Evolutionary conservation across 2,888 invertebrate genomes (phyloP), one percentile per base, ranked within the genome.

Genomic region (Ophion obscuratus): DNA sequence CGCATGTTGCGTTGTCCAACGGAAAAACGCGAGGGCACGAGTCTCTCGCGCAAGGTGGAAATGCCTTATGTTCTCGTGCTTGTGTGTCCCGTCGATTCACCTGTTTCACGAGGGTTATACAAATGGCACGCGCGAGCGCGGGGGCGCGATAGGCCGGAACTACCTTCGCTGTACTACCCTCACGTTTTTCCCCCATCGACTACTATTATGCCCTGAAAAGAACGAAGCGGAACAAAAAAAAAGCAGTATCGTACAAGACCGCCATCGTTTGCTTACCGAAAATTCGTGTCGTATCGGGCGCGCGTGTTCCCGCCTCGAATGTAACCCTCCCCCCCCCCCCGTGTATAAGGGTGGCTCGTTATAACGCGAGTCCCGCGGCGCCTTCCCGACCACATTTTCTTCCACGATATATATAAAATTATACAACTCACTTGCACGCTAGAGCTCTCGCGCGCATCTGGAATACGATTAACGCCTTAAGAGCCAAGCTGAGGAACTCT

Each of bases 31-130:
- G 64, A 59, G 80, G 67, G 86, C 85, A 78, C 84, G 86, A 88
- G 87, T 66, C 86, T 59, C 74, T 57, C 31, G 74, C 82, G 88
- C 88, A 89, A 90, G 89, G 89, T 90, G 90, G 89, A 90, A 90
- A 90, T 89, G 87, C 88, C 87, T 87, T 88, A 88, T 88, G 89
- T 87, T 84, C 53, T 57, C 76, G 81, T 61, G 9, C 14, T 24
- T 47, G 36, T 44, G 64, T 76, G 64, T 44, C 61, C 76, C 67
- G 24, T 86, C 81, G 87, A 84, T 89, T 89, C 89, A 89, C 89
- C 89, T 89, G 89, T 89, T 88, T 75, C 44, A 73, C 86, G 73
- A 74, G 71, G 75, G 57, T 64, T 40, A 75, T 64, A 61, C 36
- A 40, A 67, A 75, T 66, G 86, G 86, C 86, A 86, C 86, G 86